Conservation (phyloP, 2,113 vertebrate species). For the Rafetus swinhoei region DNA sequence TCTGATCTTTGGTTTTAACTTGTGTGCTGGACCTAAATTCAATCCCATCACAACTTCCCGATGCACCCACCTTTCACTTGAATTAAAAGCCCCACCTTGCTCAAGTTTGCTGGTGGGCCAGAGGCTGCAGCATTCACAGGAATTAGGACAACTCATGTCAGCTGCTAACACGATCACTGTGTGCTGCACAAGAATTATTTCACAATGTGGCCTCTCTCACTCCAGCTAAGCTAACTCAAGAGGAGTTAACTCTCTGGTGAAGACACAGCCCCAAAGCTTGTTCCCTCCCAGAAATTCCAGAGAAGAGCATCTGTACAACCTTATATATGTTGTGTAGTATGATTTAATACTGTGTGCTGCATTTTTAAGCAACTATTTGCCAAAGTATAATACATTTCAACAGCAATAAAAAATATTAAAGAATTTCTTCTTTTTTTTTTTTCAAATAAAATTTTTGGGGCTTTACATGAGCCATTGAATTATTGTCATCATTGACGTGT, state of each 20-base stretch:
- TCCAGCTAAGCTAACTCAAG: neutral
- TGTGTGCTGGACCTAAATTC: neutral
- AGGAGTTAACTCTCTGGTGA: neutral
- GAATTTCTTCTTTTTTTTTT: neutral
- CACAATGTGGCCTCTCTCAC: neutral
- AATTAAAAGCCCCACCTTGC: too few relatives aligned
- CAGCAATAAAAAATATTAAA: neutral
- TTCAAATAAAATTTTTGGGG: neutral
- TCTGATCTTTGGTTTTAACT: neutral
- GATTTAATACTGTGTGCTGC: neutral
- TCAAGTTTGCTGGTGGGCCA: too few relatives aligned
- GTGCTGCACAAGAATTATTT: neutral
- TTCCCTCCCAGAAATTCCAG: neutral
- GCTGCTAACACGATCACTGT: neutral
- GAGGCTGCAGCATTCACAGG: neutral
- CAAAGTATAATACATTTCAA: neutral
- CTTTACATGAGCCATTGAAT: neutral
- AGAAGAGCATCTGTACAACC: neutral
- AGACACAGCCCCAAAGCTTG: neutral
- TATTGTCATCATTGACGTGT: neutral
- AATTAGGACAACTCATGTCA: neutral
- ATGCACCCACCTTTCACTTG: neutral
- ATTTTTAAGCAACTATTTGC: neutral
- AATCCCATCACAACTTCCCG: neutral
- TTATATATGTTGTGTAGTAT: neutral